Conservation (phyloP, 2,113 vertebrate species). For the Melospiza melodia region DNA sequence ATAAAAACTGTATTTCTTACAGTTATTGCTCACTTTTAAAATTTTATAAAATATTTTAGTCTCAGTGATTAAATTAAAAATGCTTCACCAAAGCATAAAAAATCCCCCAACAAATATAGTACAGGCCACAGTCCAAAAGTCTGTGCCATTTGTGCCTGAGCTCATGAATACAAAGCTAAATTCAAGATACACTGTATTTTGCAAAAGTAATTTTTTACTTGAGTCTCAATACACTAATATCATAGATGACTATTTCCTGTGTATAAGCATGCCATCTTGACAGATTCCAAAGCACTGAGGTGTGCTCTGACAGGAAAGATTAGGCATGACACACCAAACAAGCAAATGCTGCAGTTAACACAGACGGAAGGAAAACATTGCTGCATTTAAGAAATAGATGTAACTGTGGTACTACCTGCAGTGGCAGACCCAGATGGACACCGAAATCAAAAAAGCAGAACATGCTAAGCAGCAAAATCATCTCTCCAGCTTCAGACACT, state of each 20-base stretch:
- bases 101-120: background rate
- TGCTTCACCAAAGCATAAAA: background rate
- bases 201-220: background rate
- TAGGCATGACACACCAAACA: background rate
- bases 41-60: background rate
- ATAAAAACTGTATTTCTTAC: background rate
- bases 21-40: background rate
- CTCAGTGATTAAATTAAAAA: background rate
- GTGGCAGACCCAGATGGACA: background rate
- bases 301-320: background rate
- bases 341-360: background rate
- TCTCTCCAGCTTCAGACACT: background rate
- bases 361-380: background rate
- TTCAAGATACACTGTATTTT: background rate
- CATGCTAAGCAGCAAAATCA: background rate
- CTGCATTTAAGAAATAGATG: background rate
- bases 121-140: background rate
- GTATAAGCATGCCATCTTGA: background rate
- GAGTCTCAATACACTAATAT: background rate
- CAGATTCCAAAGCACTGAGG: background rate
- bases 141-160: background rate
- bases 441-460: background rate
- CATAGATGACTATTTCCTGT: background rate
- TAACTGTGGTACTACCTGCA: background rate
- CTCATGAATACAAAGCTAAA: background rate